A percentile compares a stretch with the other conserved stretches of the same genome.
phyloP scores from a whole-genome alignment of 2,113 vertebrate genomes.

The Manacus vitellinus region DNA sequence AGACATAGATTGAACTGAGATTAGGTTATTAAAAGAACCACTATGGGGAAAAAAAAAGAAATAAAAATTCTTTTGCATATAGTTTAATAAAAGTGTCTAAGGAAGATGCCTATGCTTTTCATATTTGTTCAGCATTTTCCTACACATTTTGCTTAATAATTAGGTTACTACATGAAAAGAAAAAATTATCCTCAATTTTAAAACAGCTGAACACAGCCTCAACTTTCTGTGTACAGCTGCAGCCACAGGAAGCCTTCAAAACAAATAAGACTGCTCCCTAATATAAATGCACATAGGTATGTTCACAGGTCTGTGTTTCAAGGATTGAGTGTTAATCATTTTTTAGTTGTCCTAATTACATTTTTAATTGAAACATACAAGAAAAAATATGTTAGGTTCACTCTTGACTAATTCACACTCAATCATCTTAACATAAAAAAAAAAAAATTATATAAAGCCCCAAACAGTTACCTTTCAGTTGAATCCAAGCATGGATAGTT shows the following conservation, averaged over 20 bases:
- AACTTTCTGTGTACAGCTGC: neutral
- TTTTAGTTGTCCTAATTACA: constrained; percentile 42
- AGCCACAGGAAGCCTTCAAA: neutral
- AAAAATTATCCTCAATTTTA: neutral
- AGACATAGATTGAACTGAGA: neutral
- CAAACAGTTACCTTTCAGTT: neutral
- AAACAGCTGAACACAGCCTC: neutral
- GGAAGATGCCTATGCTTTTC: neutral
- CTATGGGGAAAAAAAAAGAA: neutral
- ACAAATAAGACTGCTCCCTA: neutral
- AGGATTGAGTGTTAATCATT: neutral
- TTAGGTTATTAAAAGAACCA: neutral
- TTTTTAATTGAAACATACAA: constrained; percentile 52
- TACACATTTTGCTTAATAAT: neutral
- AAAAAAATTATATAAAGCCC: neutral
- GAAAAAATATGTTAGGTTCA: neutral
- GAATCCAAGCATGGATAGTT: constrained; percentile 34
- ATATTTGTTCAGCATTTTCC: neutral
- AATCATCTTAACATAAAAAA: neutral
- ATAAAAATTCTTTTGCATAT: neutral
- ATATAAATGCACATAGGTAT: neutral
- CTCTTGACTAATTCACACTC: constrained; percentile 36
- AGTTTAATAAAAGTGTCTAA: neutral
- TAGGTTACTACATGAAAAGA: neutral
- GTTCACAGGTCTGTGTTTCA: neutral